A percentile compares a stretch with the other conserved stretches of the same genome.
Conservation (phyloP, 2,113 vertebrate species). For the Chamaea fasciata region DNA sequence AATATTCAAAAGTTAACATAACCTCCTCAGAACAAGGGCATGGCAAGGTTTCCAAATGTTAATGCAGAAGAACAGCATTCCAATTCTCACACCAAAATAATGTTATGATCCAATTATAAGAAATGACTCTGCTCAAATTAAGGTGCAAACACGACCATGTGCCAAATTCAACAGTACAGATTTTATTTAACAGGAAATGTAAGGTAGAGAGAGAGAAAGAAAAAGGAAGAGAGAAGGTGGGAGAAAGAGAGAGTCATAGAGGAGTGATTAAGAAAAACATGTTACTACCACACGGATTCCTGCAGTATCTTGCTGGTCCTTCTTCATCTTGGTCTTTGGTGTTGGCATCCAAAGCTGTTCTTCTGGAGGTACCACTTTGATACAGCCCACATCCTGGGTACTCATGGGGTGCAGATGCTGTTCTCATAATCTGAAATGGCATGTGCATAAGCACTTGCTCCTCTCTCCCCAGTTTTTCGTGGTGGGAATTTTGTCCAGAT, state of each 20-base stretch:
- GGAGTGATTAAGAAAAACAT: not conserved
- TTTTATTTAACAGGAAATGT: not conserved
- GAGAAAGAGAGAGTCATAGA: not conserved
- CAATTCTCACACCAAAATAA: not conserved
- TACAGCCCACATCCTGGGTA: not conserved
- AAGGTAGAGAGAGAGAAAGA: not conserved
- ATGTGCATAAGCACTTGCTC: not conserved
- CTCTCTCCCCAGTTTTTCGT: not conserved
- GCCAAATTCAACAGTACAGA: not conserved
- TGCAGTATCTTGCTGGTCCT: not conserved
- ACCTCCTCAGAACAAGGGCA: not conserved
- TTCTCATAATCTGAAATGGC: not conserved
- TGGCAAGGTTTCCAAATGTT: not conserved
- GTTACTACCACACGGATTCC: not conserved
- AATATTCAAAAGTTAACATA: not conserved
- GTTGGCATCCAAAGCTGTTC: accelerated
- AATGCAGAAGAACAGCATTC: not conserved
- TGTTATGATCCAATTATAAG: not conserved
- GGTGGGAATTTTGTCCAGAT: not conserved
- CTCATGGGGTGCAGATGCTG: not conserved
- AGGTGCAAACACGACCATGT: not conserved
- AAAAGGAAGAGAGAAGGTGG: not conserved
- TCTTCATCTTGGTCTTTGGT: not conserved
- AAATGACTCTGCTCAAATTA: not conserved
- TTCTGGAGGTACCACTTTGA: not conserved